These are phyloP conservation scores for Tyria jacobaeae DNA, from an alignment of 2,888 invertebrate species.

Conservation along the genomic window DNA sequence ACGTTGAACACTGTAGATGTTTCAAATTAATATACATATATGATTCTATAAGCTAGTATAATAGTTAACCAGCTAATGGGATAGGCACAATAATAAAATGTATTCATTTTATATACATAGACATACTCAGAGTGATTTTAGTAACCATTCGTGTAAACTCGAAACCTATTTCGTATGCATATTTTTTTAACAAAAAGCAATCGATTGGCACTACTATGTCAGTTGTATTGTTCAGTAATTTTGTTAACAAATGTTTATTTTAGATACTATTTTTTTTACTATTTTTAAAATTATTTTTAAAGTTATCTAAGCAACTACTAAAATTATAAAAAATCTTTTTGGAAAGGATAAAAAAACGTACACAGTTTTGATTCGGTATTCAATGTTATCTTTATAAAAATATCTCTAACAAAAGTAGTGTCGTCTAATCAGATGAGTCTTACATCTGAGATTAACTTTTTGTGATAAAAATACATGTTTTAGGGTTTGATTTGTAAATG, in stretches of 20 bases:
- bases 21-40: no score
- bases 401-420: background rate
- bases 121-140: background rate
- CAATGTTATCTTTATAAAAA: constrained; percentile 13
- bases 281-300: background rate
- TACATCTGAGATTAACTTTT: background rate
- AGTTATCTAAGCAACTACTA: constrained; percentile 1
- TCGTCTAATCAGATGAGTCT: background rate
- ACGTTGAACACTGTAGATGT: no score
- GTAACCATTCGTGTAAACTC: background rate
- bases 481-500: background rate
- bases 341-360: constrained; percentile 12
- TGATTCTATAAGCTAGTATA: no score
- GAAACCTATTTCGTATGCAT: background rate
- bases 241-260: background rate
- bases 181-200: background rate
- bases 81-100: no score
- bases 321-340: constrained; percentile 10
- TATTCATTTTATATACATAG: no score
- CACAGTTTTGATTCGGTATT: constrained; percentile 10
- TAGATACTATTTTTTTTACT: background rate
- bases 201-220: background rate
- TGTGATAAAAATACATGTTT: background rate
- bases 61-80: no score
- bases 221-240: background rate